Evolutionary conservation across 2,888 invertebrate genomes (phyloP), one percentile per base, ranked within the genome.

Genomic region (Rhyacophila evoluta): DNA sequence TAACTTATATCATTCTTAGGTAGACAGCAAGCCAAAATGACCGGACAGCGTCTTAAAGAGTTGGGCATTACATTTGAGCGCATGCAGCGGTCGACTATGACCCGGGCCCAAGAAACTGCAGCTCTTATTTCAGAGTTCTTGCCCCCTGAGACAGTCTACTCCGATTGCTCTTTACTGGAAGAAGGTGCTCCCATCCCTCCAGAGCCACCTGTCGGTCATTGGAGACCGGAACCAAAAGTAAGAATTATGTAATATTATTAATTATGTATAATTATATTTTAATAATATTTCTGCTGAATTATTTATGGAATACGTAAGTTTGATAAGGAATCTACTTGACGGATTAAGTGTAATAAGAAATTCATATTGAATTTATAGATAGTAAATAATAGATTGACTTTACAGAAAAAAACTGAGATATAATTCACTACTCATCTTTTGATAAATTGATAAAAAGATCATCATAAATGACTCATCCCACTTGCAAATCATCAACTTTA

Each of bases 151-250:
- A 89, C 93, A 0, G 89, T 91, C 10, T 15, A 39, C 33, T 19
- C 72, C 77, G 90, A 93, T 83, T 95, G 95, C 85, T 91, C 93
- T 83, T 87, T 96, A 83, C 87, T 99, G 19, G 92, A 95, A 78
- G 99, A 99, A 87, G 99, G 99, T 0, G 96, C 97, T 0, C 99
- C 99, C 0, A 93, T 97, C 83, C 95, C 96, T 0, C 98, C 98
- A 0, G 98, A 98, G 84, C 99, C 99, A 0, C 95, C 97, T 0
- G 90, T 95, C 0, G 94, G 95, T 0, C 92, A 94, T 84, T 98
- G 98, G 97, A 93, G 91, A 84, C 96, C 98, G 0, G 96, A 97
- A 84, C 88, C 90, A 84, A 90, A 92, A 87, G 96, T 95, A 89
- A 88, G 89, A 72, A 33, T 33, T 33, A 33, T 33, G 2, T 2